Base-by-base conservation (phyloP, 2,113 vertebrate species). In the Oncorhynchus tshawytscha region DNA sequence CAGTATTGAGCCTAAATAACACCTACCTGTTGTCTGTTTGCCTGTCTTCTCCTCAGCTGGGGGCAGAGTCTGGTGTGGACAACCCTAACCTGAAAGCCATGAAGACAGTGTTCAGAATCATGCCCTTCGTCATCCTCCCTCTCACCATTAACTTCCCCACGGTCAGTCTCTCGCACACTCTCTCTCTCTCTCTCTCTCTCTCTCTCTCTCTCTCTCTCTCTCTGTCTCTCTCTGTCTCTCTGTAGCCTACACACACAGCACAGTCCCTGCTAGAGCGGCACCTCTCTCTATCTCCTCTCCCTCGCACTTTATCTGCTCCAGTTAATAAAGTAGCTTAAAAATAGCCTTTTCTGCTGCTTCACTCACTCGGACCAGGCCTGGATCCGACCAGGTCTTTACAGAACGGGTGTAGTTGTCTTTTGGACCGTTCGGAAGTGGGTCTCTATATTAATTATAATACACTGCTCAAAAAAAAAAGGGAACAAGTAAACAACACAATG, bases 141-240 rank as follows among this genome's bases (percentile, higher is more conserved):
- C 76, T 97, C 77, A 96, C 95, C 4, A 91, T 97, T 78, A 94
- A 94, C 83, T 97, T 97, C 85, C 96, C 96, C 57, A 92, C 95
- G 75, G 96, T 97, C 45, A 91, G 89, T 81, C 12, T 22, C 2
- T 20, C 1, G 0, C 24, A 15, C 5, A 0, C 7, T 60, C 59
- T 60, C 16, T 60, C 57, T 2, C 4, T 60, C 22, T n/a, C 16
- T 27, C 22, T 16, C n/a, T 5, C 59, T 39, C 13, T 3, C 15
- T 69, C n/a, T 15, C 34, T 68, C 57, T 60, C 16, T 60, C 57
- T 2, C 1, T 60, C 20, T n/a, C 11, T 27, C 25, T 16, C n/a
- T 4, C 15, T 69, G 18, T n/a, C 13, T 27, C 25, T 16, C n/a
- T 5, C 59, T 39, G 6, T 4, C 15, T 69, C n/a, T 15, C 34